These are phyloP conservation scores for Chrysopilus asiliformis DNA, from an alignment of 2,888 invertebrate species.

Conservation along the genomic window DNA sequence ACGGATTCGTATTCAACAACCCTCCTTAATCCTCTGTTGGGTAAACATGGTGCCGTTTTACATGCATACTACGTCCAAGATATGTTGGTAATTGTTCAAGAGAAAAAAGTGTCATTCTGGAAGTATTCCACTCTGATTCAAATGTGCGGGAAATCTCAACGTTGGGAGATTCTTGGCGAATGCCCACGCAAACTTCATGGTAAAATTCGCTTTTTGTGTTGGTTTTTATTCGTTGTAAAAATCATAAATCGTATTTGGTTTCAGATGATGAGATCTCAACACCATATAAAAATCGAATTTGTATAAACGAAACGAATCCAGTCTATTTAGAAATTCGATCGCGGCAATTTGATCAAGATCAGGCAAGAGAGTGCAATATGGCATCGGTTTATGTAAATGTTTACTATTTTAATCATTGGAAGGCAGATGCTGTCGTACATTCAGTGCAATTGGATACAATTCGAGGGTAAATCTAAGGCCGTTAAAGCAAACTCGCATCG, in stretches of 20 bases:
- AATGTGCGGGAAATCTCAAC: slow-evolving; percentile 20
- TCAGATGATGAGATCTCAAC: slow-evolving; percentile 27
- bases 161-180: slow-evolving; percentile 28
- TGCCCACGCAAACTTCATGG: slow-evolving; percentile 24
- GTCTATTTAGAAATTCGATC: slow-evolving; percentile 32
- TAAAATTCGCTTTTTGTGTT: slow-evolving; percentile 14
- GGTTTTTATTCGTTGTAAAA: background rate
- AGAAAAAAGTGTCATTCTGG: slow-evolving; percentile 28
- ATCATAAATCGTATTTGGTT: background rate
- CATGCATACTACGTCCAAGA: slow-evolving; percentile 30
- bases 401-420: slow-evolving; percentile 30
- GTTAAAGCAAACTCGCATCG: too few relatives aligned
- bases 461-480: slow-evolving; percentile 29
- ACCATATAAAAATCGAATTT: slow-evolving; percentile 29
- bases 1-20: too few relatives aligned
- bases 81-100: slow-evolving; percentile 29
- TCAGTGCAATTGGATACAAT: slow-evolving; percentile 32
- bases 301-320: slow-evolving; percentile 30
- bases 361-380: slow-evolving; percentile 25
- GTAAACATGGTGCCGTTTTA: slow-evolving; percentile 25
- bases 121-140: slow-evolving; percentile 28
- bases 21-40: slow-evolving; percentile 27
- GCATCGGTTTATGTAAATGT: slow-evolving; percentile 31
- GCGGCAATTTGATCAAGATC: slow-evolving; percentile 23
- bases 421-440: slow-evolving; percentile 25